Evolutionary conservation across 2,888 invertebrate genomes (phyloP).

Genomic region (Abrostola tripartita): DNA sequence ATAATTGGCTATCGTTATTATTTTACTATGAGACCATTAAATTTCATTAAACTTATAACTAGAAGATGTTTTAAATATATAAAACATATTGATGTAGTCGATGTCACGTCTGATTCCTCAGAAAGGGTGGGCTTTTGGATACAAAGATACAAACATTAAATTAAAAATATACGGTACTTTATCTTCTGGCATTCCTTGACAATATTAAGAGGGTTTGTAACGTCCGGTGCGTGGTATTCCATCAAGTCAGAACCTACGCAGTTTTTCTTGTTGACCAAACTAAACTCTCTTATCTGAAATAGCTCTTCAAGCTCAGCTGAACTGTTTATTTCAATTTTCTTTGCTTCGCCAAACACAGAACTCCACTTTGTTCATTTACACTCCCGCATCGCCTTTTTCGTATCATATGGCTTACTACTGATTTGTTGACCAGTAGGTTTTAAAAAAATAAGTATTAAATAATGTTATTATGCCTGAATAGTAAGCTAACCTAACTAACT

Average conservation of each 20-base stretch:
- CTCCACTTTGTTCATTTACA: conserved; percentile 42
- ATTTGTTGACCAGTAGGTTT: not conserved
- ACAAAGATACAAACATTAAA: not conserved
- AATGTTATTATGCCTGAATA: no score
- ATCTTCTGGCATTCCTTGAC: conserved; percentile 6
- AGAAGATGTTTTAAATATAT: no score
- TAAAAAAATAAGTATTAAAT: not conserved
- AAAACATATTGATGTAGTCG: no score
- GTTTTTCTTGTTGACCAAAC: conserved; percentile 27
- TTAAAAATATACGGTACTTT: not conserved
- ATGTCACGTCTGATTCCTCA: no score
- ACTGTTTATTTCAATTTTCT: conserved; percentile 52
- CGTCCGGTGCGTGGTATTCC: conserved; percentile 1
- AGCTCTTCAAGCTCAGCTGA: conserved; percentile 36
- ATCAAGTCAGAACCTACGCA: conserved; percentile 3
- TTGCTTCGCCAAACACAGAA: conserved; percentile 40
- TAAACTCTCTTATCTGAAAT: conserved; percentile 43
- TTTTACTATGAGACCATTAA: not conserved
- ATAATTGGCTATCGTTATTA: not conserved
- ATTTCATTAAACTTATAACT: not conserved
- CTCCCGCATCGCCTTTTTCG: conserved; percentile 23
- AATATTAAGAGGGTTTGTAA: conserved; percentile 10
- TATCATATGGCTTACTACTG: conserved; percentile 5
- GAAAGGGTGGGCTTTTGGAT: no score
- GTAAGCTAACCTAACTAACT: no score